phyloP scores from a whole-genome alignment of 2,888 invertebrate species.

The Leucania comma region DNA sequence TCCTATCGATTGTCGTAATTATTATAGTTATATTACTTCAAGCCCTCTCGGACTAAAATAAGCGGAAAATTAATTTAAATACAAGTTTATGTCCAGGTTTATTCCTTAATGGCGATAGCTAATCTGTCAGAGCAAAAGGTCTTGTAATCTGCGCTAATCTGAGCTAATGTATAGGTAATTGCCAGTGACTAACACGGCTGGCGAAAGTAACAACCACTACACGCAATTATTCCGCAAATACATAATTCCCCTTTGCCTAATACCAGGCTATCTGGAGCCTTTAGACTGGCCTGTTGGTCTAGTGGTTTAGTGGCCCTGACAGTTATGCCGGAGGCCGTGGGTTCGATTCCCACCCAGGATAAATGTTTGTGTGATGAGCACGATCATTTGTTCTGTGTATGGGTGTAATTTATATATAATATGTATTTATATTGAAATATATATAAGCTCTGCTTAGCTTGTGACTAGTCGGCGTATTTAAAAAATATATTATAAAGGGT shows the following conservation, averaged over 20 bases:
- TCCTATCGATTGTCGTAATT: too few relatives aligned
- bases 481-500: too few relatives aligned
- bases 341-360: too few relatives aligned
- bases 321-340: too few relatives aligned
- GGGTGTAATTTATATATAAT: too few relatives aligned
- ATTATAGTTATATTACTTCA: neutral
- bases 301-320: too few relatives aligned
- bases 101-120: constrained; percentile 13
- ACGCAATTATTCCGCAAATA: constrained; percentile 42
- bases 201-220: constrained; percentile 29
- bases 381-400: too few relatives aligned
- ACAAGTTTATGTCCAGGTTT: constrained; percentile 7
- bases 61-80: constrained; percentile 1
- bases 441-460: too few relatives aligned
- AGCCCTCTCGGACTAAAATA: neutral
- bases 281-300: too few relatives aligned
- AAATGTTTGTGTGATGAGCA: too few relatives aligned
- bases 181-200: constrained; percentile 10
- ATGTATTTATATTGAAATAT: too few relatives aligned
- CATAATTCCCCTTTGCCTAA: constrained; percentile 29
- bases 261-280: neutral
- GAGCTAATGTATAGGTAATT: constrained; percentile 10
- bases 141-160: constrained; percentile 22
- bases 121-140: constrained; percentile 21
- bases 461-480: too few relatives aligned